Evolutionary conservation across 2,797 vertebrate species (phyloP).

Genomic region (Sebastes itinus): DNA sequence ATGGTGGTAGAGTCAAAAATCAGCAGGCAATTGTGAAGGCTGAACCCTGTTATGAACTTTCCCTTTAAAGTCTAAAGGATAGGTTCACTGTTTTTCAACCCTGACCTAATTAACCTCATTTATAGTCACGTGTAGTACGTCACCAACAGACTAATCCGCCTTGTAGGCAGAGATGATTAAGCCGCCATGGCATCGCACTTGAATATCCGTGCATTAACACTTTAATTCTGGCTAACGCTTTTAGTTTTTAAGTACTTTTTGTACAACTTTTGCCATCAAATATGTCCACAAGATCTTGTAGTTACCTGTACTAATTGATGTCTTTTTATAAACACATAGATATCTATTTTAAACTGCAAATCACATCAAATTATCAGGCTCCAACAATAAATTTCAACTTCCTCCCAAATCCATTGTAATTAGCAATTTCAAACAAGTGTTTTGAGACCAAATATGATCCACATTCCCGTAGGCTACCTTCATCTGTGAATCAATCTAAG

Average conservation of each 20-base stretch:
- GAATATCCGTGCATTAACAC: not conserved
- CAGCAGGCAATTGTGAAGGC: not conserved
- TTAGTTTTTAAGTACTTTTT: not conserved
- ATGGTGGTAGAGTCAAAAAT: not conserved
- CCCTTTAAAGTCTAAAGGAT: not conserved
- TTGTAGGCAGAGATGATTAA: not conserved
- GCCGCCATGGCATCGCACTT: not conserved
- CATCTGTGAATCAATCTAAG: not conserved
- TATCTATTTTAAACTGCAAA: not conserved
- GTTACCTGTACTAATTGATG: not conserved
- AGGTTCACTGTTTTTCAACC: not conserved
- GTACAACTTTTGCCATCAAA: not conserved
- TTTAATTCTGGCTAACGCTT: not conserved
- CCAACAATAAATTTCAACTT: not conserved
- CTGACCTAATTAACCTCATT: not conserved
- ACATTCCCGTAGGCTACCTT: rapidly evolving
- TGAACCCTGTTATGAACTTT: not conserved
- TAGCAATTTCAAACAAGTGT: not conserved
- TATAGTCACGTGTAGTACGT: not conserved
- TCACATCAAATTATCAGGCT: not conserved
- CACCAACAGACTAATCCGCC: not conserved
- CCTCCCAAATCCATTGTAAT: not conserved
- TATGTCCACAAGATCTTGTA: not conserved
- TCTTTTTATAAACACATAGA: not conserved
- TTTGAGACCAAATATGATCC: not conserved